Percentiles rank a stretch among this genome's conserved stretches.
phyloP scores from a whole-genome alignment of 1,140 invertebrate genomes.

The Rhagoletis zephyria region DNA sequence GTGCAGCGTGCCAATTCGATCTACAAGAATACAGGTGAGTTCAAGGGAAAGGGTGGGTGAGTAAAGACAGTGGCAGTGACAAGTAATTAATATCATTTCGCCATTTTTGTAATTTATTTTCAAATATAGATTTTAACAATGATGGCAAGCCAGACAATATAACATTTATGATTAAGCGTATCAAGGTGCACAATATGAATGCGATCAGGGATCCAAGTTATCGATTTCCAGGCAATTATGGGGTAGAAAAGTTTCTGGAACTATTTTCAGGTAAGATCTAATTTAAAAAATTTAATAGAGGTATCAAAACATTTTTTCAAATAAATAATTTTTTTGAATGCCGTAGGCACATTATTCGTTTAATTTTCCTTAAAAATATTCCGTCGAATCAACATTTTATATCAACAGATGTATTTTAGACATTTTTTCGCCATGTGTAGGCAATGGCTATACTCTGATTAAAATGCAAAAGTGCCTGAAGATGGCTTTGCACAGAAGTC shows the following conservation, averaged over 20 bases:
- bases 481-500: too few species aligned
- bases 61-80: neutral
- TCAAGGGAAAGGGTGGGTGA: too few species aligned
- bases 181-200: conserved; percentile 91
- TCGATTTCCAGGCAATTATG: conserved; percentile 92
- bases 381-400: too few species aligned
- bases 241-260: conserved; percentile 94
- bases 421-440: too few species aligned
- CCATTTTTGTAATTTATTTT: conserved; percentile 55
- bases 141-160: conserved; percentile 93
- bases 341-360: too few species aligned
- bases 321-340: too few species aligned
- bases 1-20: conserved; percentile 94
- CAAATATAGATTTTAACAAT: conserved; percentile 89
- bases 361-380: too few species aligned
- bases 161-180: conserved; percentile 95
- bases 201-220: conserved; percentile 87
- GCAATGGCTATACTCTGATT: too few species aligned
- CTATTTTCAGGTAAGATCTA: conserved; percentile 87
- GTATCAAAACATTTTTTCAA: neutral
- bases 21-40: conserved; percentile 88
- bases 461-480: too few species aligned
- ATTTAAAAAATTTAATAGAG: neutral
- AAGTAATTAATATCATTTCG: conserved; percentile 44
- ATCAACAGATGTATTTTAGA: too few species aligned